Conservation (phyloP, 2,797 vertebrate genomes). For the Acanthiza pusilla region DNA sequence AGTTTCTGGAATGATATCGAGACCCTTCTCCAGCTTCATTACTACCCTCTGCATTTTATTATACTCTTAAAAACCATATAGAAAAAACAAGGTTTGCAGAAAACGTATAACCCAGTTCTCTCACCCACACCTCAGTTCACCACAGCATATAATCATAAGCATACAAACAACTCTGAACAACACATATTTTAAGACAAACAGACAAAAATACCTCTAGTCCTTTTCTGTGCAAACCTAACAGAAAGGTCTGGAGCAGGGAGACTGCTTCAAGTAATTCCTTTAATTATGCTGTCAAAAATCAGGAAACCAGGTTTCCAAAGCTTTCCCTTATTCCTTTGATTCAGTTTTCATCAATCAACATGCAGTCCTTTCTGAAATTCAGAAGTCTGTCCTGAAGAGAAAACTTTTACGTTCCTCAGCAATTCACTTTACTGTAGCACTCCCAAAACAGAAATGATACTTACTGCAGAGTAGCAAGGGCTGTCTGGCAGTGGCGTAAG, state of each 20-base stretch:
- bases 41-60: not conserved
- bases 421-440: constrained; percentile 11
- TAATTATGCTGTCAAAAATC: constrained; percentile 3
- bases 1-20: not conserved
- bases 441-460: constrained; percentile 64
- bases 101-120: not conserved
- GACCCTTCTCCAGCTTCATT: not conserved
- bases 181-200: not conserved
- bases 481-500: constrained; percentile 9
- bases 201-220: constrained; percentile 12
- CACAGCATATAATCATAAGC: not conserved
- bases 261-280: constrained; percentile 28
- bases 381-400: constrained; percentile 14
- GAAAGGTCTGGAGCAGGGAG: not conserved
- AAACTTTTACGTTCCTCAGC: constrained; percentile 64
- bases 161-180: not conserved
- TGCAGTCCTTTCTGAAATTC: constrained; percentile 45
- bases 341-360: not conserved
- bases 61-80: not conserved
- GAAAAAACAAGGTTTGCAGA: not conserved
- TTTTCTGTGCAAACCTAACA: not conserved
- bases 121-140: not conserved
- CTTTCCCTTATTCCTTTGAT: not conserved
- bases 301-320: constrained; percentile 20
- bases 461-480: constrained; percentile 64